Evolutionary conservation across 2,797 vertebrate genomes (phyloP).

Genomic region (Girardinus metallicus): DNA sequence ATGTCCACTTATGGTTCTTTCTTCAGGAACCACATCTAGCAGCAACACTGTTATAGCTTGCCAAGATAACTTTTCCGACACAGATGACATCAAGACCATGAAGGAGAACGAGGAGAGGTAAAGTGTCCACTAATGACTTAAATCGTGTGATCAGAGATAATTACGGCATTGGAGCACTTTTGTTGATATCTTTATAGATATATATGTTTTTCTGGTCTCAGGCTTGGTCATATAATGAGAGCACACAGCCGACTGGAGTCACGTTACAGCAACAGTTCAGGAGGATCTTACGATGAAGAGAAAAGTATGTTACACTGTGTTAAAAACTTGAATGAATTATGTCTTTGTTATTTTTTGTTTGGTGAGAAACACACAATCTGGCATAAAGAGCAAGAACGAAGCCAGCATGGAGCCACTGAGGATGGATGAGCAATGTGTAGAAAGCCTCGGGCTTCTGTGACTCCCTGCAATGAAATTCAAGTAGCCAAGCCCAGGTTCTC

Average conservation of each 20-base stretch:
- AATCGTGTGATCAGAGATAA: conserved; percentile 13
- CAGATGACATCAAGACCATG: conserved; percentile 85
- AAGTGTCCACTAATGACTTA: conserved; percentile 13
- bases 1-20: not conserved
- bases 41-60: conserved; percentile 93
- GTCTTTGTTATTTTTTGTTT: conserved; percentile 26
- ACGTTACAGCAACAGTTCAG: conserved; percentile 97
- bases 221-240: conserved; percentile 81
- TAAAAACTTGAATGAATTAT: conserved; percentile 3
- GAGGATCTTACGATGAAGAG: conserved; percentile 96
- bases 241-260: conserved; percentile 95
- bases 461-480: conserved; percentile 60
- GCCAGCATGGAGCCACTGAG: conserved; percentile 46
- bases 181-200: not conserved
- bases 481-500: conserved; percentile 32
- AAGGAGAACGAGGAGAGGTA: conserved; percentile 95
- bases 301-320: conserved; percentile 85
- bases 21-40: conserved; percentile 92
- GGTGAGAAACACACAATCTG: conserved; percentile 34
- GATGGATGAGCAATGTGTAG: conserved; percentile 58
- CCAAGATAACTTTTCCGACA: conserved; percentile 89
- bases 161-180: not conserved
- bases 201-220: conserved; percentile 59
- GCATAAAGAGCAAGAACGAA: conserved; percentile 37
- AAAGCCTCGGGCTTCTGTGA: conserved; percentile 54